Evolutionary conservation across 2,113 vertebrate species (phyloP).

Genomic region (Oxyura jamaicensis): DNA sequence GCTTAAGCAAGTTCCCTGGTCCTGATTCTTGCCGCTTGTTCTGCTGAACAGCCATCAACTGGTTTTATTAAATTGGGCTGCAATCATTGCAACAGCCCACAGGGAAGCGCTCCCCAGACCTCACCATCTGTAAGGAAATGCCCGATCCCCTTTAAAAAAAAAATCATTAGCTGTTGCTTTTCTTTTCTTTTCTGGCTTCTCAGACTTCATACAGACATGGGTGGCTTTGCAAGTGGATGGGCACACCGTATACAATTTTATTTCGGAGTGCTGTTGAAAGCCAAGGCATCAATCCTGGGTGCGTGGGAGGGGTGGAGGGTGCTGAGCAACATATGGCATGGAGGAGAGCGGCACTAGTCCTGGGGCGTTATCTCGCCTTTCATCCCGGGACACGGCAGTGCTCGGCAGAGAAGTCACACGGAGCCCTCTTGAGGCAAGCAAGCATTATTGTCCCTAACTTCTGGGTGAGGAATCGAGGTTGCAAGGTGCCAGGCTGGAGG

Average conservation of each 20-base stretch:
- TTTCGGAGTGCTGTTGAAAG: not conserved
- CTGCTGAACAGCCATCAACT: not conserved
- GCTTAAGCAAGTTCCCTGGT: not conserved
- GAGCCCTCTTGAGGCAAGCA: conserved; percentile 59
- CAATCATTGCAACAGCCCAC: not conserved
- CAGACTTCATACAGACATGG: not conserved
- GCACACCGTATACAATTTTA: not conserved
- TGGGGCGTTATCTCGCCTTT: not conserved
- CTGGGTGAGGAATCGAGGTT: not conserved
- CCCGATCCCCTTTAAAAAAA: not conserved
- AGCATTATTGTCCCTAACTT: not conserved
- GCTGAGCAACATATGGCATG: not conserved
- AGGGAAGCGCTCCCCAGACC: not conserved
- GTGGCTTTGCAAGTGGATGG: not conserved
- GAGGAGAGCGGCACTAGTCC: not conserved
- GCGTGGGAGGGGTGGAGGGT: not conserved
- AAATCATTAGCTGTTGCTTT: not conserved
- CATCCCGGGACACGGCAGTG: not conserved
- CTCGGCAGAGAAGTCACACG: not conserved
- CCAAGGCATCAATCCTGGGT: not conserved
- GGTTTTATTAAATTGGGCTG: not conserved
- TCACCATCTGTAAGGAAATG: not conserved
- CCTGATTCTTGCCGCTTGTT: not conserved
- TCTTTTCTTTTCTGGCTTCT: not conserved
- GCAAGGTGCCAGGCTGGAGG: not conserved